Evolutionary conservation across 2,113 vertebrate species (phyloP), one percentile per base, ranked within the genome.

Genomic region (Cinclus mexicanus): DNA sequence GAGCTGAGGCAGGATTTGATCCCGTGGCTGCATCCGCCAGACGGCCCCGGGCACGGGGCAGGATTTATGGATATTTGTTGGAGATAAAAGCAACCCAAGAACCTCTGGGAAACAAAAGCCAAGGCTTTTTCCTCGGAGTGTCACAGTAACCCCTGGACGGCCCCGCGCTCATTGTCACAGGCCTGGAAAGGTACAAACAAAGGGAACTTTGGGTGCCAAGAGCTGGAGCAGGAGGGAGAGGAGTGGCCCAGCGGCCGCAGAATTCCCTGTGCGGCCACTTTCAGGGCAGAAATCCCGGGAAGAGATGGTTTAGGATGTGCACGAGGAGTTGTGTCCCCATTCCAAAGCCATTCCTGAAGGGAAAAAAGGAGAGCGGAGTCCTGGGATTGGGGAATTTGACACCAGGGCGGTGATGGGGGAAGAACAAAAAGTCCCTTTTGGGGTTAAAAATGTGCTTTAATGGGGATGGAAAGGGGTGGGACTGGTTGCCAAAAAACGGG

Each of bases 91-190:
- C 69, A 33, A 23, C 17, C 24, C n/a, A 76, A 53, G 37, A 84
- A 57, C 25, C 44, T 87, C 67, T 2, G 20, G 92, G 89, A 95
- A 93, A 93, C 78, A 87, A 92, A 91, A 93, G 94, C 63, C 68
- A 75, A 83, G 67, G 68, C 35, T 80, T 91, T 79, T 74, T 64
- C 87, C 92, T 53, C 7, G 13, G 7, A 6, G 78, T 94, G 93
- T 95, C 95, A 90, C 94, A 93, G 65, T 96, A 94, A 96, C 95
- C 97, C 94, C 94, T 96, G 95, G 95, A 79, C 17, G 97, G 92
- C 96, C 96, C 70, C 18, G 7, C 14, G 3, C 63, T 89, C 56
- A 78, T 79, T 86, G 91, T 90, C 84, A 37, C 42, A 83, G 79
- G 63, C 87, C 72, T 83, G 90, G 72, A 90, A 88, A 95, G 92